Evolutionary conservation across 2,113 vertebrate genomes (phyloP).

Genomic region (Passer domesticus): DNA sequence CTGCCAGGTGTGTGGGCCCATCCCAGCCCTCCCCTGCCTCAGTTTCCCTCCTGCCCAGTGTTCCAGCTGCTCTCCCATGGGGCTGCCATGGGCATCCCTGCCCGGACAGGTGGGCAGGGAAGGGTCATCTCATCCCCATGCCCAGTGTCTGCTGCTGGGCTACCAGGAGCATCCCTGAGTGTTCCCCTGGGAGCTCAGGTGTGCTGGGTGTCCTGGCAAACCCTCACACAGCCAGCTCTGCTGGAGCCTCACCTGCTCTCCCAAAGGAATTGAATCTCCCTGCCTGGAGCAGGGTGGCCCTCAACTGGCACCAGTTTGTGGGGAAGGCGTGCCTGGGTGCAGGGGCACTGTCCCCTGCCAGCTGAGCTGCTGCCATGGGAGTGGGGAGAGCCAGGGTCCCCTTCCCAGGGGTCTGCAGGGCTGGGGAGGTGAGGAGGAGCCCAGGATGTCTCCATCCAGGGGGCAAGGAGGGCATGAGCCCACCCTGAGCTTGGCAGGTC

Average conservation of each 20-base stretch:
- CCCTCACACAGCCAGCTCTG: fast-evolving
- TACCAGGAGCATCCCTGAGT: neutral
- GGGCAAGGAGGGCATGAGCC: neutral
- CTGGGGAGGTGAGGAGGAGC: neutral
- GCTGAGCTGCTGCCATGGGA: neutral
- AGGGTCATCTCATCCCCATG: fast-evolving
- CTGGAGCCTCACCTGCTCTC: neutral
- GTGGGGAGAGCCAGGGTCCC: fast-evolving
- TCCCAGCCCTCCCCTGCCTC: neutral
- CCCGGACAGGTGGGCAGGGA: neutral
- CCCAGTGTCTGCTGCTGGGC: neutral
- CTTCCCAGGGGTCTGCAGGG: neutral
- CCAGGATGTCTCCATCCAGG: fast-evolving
- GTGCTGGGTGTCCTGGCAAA: neutral
- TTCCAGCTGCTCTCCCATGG: neutral
- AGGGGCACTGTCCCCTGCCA: neutral
- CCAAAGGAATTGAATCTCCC: fast-evolving
- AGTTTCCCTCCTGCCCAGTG: neutral
- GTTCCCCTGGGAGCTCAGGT: neutral
- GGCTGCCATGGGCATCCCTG: neutral
- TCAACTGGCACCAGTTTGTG: neutral
- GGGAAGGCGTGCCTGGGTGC: fast-evolving
- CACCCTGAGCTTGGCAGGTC: neutral
- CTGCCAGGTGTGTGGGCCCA: neutral
- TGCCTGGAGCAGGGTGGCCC: neutral